A percentile compares a stretch with the other conserved stretches of the same genome.
phyloP scores from a whole-genome alignment of 2,113 vertebrate genomes.

The Sebastes fasciatus region DNA sequence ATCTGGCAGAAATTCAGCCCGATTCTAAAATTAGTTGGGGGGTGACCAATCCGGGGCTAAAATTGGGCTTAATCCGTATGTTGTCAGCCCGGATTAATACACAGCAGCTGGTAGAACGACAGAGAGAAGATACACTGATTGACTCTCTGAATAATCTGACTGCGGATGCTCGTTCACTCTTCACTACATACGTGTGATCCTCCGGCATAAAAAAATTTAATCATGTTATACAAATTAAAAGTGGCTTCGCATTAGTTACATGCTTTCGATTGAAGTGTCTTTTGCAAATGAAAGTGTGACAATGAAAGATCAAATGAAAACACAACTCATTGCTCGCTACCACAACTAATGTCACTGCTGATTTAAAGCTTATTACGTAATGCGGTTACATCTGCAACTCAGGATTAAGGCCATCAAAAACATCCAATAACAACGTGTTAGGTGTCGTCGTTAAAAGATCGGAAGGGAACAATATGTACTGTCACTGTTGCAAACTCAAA shows the following conservation, averaged over 20 bases:
- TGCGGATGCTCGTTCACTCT: conserved; percentile 9
- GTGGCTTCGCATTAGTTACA: background rate
- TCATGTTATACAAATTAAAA: background rate
- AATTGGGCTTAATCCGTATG: background rate
- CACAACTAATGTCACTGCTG: background rate
- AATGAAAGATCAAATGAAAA: background rate
- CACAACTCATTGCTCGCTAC: background rate
- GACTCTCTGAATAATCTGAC: conserved; percentile 14
- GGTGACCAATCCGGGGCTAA: background rate
- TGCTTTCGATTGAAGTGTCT: background rate
- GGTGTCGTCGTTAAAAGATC: background rate
- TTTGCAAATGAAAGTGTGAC: background rate
- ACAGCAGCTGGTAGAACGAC: background rate
- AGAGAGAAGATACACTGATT: background rate
- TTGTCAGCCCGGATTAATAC: background rate
- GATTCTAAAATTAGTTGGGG: background rate
- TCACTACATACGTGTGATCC: background rate
- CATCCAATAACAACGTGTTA: background rate
- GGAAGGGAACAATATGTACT: no score
- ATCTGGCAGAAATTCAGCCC: background rate
- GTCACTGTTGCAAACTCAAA: background rate
- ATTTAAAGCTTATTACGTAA: conserved; percentile 7
- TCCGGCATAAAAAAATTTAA: background rate
- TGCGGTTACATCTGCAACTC: background rate
- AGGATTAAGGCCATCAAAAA: conserved; percentile 4